Conservation (phyloP, 2,888 invertebrate genomes). For the Polylopha cassiicola region DNA sequence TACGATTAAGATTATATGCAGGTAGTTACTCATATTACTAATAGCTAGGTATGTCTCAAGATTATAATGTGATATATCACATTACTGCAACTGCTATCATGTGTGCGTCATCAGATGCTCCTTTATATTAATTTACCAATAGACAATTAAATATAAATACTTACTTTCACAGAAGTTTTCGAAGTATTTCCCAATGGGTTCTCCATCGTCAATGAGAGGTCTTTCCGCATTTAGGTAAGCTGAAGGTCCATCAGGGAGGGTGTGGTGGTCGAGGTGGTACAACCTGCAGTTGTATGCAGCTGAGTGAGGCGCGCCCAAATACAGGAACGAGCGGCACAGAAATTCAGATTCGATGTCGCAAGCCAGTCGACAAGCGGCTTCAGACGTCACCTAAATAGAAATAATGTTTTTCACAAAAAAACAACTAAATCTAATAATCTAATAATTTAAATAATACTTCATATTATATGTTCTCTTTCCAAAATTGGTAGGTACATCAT, state of each 20-base stretch:
- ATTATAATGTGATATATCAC: no score
- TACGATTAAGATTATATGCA: no score
- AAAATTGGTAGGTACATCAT: no score
- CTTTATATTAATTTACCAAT: no score
- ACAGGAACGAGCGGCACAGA: slow-evolving; percentile 91
- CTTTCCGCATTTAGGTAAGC: slow-evolving; percentile 93
- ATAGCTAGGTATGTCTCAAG: no score
- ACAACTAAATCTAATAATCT: slow-evolving; percentile 20
- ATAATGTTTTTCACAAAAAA: slow-evolving; percentile 25
- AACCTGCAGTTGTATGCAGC: slow-evolving; percentile 93
- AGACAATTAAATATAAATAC: slow-evolving; percentile 40
- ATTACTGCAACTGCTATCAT: no score
- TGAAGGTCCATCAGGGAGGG: slow-evolving; percentile 93
- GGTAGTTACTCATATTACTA: no score
- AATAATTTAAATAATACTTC: slow-evolving; percentile 2
- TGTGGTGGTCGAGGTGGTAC: slow-evolving; percentile 94
- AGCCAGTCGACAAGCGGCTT: slow-evolving; percentile 91
- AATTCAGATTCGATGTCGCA: slow-evolving; percentile 96
- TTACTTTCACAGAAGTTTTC: slow-evolving; percentile 95
- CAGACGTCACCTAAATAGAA: slow-evolving; percentile 83
- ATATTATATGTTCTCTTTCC: no score
- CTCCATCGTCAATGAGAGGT: slow-evolving; percentile 93
- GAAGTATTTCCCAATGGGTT: slow-evolving; percentile 91
- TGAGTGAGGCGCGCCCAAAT: slow-evolving; percentile 85
- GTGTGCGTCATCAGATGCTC: no score